Evolutionary conservation across 2,797 vertebrate species (phyloP).

Genomic region (Harpagifer antarcticus): DNA sequence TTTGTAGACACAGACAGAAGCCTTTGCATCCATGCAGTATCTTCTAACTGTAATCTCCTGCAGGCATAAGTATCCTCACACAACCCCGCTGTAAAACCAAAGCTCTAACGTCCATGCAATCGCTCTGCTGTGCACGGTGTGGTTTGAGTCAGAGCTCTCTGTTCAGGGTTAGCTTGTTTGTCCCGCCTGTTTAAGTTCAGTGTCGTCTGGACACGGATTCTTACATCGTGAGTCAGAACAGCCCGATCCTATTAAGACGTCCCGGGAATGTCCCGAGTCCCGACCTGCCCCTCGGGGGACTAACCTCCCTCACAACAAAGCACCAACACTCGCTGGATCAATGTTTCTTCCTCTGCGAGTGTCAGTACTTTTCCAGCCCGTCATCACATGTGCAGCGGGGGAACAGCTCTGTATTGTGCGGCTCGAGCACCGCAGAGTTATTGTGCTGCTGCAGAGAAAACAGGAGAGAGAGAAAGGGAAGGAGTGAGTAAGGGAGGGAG

Average conservation of each 20-base stretch:
- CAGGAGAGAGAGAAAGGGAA: conserved; percentile 17
- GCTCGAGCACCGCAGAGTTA: conserved; percentile 41
- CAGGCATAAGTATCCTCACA: too few species aligned
- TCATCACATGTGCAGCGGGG: conserved; percentile 44
- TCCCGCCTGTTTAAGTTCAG: conserved; percentile 33
- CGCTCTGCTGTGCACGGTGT: background rate
- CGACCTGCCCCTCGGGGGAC: conserved; percentile 21
- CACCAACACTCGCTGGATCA: conserved; percentile 7
- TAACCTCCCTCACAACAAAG: conserved; percentile 22
- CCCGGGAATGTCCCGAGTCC: conserved; percentile 56
- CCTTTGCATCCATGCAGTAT: too few species aligned
- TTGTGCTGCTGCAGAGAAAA: conserved; percentile 57
- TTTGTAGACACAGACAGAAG: too few species aligned
- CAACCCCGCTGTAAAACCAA: too few species aligned
- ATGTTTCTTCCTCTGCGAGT: background rate
- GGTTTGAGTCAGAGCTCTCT: conserved; percentile 16
- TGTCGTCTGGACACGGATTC: conserved; percentile 51
- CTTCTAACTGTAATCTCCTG: too few species aligned
- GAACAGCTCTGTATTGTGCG: conserved; percentile 66
- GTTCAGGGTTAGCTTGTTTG: conserved; percentile 34
- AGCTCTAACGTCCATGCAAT: too few species aligned
- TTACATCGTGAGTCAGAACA: conserved; percentile 73
- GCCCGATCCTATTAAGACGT: conserved; percentile 50
- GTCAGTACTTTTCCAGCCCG: conserved; percentile 75
- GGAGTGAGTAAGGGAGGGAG: conserved; percentile 71